A percentile compares a stretch with the other conserved stretches of the same genome.
phyloP scores from a whole-genome alignment of 2,888 invertebrate genomes.

The Hydroisotoma schaefferi region DNA sequence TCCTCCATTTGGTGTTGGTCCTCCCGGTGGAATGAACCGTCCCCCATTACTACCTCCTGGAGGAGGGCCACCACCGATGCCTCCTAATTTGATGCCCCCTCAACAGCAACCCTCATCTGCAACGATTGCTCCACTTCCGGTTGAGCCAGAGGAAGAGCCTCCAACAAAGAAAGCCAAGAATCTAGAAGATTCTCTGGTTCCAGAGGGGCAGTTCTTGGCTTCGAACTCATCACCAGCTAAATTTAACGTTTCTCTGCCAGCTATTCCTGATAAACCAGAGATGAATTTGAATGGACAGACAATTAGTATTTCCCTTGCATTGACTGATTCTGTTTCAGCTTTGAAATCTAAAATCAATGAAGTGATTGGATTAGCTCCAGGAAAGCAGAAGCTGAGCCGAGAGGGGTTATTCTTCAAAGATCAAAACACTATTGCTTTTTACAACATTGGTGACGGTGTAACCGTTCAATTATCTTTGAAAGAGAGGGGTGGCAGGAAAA shows the following conservation, averaged over 20 bases:
- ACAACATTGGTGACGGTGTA: slow-evolving; percentile 84
- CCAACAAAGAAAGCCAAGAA: slow-evolving; percentile 81
- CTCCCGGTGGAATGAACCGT: slow-evolving; percentile 49
- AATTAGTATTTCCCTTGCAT: slow-evolving; percentile 70
- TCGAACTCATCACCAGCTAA: slow-evolving; percentile 72
- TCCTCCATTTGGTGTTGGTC: slow-evolving; percentile 39
- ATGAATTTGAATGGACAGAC: slow-evolving; percentile 93
- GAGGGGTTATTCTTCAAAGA: slow-evolving; percentile 99
- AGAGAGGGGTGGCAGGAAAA: slow-evolving; percentile 96
- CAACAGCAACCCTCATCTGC: slow-evolving; percentile 45
- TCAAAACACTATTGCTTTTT: slow-evolving; percentile 88
- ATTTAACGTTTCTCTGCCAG: slow-evolving; percentile 77
- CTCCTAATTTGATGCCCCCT: slow-evolving; percentile 18
- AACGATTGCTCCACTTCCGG: slow-evolving; percentile 23
- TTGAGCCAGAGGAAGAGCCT: slow-evolving; percentile 75
- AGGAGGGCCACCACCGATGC: slow-evolving; percentile 6
- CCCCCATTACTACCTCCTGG: slow-evolving; percentile 56
- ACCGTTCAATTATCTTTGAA: slow-evolving; percentile 86
- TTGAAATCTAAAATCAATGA: slow-evolving; percentile 85
- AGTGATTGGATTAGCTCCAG: slow-evolving; percentile 86
- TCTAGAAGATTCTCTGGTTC: slow-evolving; percentile 80
- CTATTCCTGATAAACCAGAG: slow-evolving; percentile 82
- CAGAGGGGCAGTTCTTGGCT: slow-evolving; percentile 76
- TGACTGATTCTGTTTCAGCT: slow-evolving; percentile 73
- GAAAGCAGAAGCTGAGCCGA: slow-evolving; percentile 93